A percentile compares a stretch with the other conserved stretches of the same genome.
Evolutionary conservation across 2,113 vertebrate genomes (phyloP).

Genomic region (Rhineura floridana): DNA sequence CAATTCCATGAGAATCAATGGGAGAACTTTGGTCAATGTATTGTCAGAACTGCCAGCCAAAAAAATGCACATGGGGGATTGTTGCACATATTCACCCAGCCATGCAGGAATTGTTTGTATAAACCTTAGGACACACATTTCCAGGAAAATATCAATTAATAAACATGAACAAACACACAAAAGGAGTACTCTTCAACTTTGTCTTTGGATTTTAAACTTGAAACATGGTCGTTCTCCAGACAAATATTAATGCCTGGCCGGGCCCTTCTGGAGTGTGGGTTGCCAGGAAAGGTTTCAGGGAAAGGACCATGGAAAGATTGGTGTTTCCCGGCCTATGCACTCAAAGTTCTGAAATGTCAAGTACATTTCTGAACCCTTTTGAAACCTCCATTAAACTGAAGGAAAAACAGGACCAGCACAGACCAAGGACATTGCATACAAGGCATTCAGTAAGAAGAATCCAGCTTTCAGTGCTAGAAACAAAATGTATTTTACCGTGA

Average conservation of each 20-base stretch:
- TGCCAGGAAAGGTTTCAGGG: background rate
- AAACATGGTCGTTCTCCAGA: background rate
- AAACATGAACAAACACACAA: background rate
- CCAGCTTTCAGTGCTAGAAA: background rate
- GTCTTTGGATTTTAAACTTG: background rate
- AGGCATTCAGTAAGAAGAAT: background rate
- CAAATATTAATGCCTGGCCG: no score
- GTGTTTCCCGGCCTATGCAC: no score
- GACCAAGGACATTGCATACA: background rate
- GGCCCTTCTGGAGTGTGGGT: background rate
- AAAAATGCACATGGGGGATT: background rate
- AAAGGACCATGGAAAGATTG: no score
- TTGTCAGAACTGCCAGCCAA: background rate
- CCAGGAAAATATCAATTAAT: no score
- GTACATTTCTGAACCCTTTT: background rate
- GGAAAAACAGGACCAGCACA: background rate
- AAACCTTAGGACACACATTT: no score
- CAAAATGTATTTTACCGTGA: conserved; percentile 61
- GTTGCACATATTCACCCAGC: no score
- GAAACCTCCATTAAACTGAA: background rate
- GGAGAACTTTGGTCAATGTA: background rate
- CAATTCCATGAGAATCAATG: background rate
- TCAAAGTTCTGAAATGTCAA: background rate
- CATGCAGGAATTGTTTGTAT: no score
- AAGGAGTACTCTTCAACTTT: background rate